Evolutionary conservation across 2,113 vertebrate genomes (phyloP).

Genomic region (Morone chrysops): DNA sequence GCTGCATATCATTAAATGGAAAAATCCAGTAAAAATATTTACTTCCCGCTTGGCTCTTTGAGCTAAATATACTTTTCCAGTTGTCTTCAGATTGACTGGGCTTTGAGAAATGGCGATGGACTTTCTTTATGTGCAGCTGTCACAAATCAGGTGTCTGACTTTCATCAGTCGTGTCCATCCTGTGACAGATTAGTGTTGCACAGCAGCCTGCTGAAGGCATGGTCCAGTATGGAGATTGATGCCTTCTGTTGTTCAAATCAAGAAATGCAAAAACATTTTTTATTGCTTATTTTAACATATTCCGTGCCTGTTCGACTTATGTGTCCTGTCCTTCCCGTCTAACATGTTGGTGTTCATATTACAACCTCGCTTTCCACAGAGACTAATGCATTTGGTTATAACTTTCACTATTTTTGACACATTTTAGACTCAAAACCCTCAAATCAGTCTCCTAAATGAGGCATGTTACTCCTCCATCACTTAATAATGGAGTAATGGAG

Average conservation of each 20-base stretch:
- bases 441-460: conserved; percentile 38
- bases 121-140: conserved; percentile 68
- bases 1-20: conserved; percentile 77
- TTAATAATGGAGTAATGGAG: conserved; percentile 1
- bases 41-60: conserved; percentile 64
- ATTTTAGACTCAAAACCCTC: conserved; percentile 1
- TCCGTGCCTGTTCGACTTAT: background rate
- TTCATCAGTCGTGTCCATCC: conserved; percentile 59
- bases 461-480: conserved; percentile 24
- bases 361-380: background rate
- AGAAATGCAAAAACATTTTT: background rate
- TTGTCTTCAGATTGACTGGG: conserved; percentile 53
- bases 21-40: conserved; percentile 73
- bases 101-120: conserved; percentile 41
- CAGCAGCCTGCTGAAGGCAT: conserved; percentile 15
- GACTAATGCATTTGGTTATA: background rate
- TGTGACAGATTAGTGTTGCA: conserved; percentile 50
- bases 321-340: background rate
- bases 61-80: conserved; percentile 64
- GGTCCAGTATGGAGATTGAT: conserved; percentile 2
- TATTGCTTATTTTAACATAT: background rate
- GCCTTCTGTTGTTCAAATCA: background rate
- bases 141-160: conserved; percentile 72
- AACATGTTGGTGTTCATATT: background rate
- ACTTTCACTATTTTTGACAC: background rate